These are phyloP conservation scores for Teleogryllus oceanicus DNA, from an alignment of 2,888 invertebrate species.

Conservation along the genomic window DNA sequence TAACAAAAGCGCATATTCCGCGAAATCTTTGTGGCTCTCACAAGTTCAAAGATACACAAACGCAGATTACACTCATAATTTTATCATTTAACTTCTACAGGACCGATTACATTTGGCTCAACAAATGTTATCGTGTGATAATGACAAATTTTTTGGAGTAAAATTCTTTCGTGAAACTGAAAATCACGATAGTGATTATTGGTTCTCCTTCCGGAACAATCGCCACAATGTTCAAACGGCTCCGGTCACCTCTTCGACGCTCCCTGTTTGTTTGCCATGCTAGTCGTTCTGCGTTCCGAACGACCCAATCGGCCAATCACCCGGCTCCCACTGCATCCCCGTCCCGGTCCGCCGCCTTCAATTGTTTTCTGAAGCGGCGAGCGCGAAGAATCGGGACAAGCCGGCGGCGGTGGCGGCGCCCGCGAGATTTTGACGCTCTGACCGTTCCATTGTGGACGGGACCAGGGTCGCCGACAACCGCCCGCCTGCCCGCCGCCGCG, in stretches of 20 bases:
- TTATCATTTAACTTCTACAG: too few relatives aligned
- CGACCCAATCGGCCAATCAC: background rate
- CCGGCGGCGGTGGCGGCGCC: background rate
- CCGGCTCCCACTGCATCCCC: background rate
- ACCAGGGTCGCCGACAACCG: background rate
- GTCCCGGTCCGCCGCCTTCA: background rate
- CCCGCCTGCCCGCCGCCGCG: background rate
- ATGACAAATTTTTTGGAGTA: too few relatives aligned
- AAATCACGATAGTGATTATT: too few relatives aligned
- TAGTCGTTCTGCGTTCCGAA: background rate
- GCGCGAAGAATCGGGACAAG: background rate
- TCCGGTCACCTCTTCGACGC: background rate
- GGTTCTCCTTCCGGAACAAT: too few relatives aligned
- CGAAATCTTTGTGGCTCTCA: too few relatives aligned
- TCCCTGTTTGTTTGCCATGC: background rate
- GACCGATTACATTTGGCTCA: too few relatives aligned
- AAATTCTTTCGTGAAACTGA: too few relatives aligned
- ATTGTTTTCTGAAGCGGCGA: background rate
- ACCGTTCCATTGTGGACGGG: background rate
- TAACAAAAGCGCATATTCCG: too few relatives aligned
- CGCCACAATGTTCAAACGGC: too few relatives aligned
- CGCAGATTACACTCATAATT: too few relatives aligned
- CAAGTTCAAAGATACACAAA: too few relatives aligned
- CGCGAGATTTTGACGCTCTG: conserved; percentile 10
- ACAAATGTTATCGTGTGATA: too few relatives aligned